Evolutionary conservation across 2,113 vertebrate species (phyloP).

Genomic region (Pygoscelis adeliae): DNA sequence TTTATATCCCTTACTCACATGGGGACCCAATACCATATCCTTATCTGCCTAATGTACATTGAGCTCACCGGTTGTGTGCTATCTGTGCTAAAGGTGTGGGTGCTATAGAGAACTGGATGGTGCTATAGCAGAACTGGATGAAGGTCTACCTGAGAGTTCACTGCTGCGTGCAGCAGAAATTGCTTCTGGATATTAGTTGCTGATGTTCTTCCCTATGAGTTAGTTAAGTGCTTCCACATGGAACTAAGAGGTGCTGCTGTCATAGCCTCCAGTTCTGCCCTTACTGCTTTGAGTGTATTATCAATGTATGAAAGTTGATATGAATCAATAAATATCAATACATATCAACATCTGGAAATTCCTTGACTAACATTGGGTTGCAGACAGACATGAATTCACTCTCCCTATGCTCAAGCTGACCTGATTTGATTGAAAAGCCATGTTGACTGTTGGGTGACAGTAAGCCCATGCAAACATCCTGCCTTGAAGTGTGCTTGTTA

Average conservation of each 20-base stretch:
- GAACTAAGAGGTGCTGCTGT: background rate
- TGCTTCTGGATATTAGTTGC: background rate
- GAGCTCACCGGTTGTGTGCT: background rate
- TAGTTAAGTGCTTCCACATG: background rate
- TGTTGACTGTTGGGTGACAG: background rate
- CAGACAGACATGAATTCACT: background rate
- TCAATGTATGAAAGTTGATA: background rate
- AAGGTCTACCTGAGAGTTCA: background rate
- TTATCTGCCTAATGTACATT: background rate
- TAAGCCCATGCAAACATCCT: background rate
- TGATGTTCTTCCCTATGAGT: background rate
- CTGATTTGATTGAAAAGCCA: background rate
- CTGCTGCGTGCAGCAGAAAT: background rate
- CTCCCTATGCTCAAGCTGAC: background rate
- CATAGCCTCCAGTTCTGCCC: background rate
- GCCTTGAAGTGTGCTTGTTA: background rate
- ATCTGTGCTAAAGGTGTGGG: background rate
- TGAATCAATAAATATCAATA: background rate
- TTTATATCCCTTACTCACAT: background rate
- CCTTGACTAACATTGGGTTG: background rate
- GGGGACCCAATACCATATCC: rapidly evolving
- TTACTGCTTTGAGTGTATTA: background rate
- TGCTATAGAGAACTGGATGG: background rate
- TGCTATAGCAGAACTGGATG: background rate
- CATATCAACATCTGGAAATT: background rate